Conservation (phyloP, 2,888 invertebrate genomes). For the Andrena bicolor region DNA sequence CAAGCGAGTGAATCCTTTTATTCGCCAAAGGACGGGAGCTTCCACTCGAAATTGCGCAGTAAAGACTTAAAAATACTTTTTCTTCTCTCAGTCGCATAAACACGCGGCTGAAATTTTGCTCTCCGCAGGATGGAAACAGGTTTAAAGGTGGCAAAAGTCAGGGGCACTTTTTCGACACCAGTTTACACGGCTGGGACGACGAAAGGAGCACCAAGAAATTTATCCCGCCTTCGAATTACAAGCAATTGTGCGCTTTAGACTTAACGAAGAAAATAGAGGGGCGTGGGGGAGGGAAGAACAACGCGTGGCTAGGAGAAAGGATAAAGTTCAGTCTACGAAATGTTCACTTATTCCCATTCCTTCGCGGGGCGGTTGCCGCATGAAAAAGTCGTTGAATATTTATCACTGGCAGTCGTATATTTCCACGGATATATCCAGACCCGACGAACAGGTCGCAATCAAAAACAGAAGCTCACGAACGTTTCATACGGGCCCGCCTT, state of each 20-base stretch:
- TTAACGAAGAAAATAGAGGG: background rate
- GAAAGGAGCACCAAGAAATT: background rate
- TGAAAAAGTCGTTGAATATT: constrained; percentile 15
- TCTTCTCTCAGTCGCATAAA: background rate
- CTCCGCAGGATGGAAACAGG: background rate
- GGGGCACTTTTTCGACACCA: constrained; percentile 6
- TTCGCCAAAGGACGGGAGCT: background rate
- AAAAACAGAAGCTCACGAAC: constrained; percentile 16
- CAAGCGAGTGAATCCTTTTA: background rate
- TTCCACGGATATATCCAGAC: background rate
- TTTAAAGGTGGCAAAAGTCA: constrained; percentile 16
- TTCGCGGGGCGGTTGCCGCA: background rate
- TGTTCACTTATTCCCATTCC: background rate
- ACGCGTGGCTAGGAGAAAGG: background rate
- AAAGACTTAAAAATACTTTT: background rate
- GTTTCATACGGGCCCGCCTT: background rate
- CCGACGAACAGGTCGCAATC: background rate
- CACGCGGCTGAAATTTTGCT: background rate
- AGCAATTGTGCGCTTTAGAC: background rate
- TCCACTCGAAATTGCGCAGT: background rate
- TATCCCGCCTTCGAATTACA: background rate
- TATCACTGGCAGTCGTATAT: constrained; percentile 6
- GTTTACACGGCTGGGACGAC: background rate
- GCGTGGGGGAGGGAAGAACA: background rate
- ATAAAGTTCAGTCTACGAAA: background rate